Evolutionary conservation across 2,888 invertebrate genomes (phyloP), one percentile per base, ranked within the genome.

Genomic region (Drosophila diplacantha): DNA sequence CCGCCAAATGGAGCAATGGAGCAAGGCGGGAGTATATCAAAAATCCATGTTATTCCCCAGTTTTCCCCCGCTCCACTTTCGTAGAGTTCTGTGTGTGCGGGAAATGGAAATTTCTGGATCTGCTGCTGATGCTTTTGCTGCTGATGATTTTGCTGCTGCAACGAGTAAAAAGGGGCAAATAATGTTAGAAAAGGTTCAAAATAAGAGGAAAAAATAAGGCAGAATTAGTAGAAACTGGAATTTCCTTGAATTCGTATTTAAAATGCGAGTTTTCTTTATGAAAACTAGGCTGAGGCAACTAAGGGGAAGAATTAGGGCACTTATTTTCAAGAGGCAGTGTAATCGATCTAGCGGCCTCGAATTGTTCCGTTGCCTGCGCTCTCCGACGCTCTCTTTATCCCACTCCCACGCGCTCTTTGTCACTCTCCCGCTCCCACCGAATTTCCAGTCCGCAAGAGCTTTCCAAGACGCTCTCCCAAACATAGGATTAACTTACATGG

Each of bases 1-100:
- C n/a, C 20, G 34, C 47, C 47, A 62, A 62, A 62, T 62, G 63
- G 61, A 62, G 61, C 61, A 63, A 55, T 46, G 44, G 20, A 46
- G 44, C 44, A 24, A 52, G 43, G 24, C 43, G 38, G 43, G 64
- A 63, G 63, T 63, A 34, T 52, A 62, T 62, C 61, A 62, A 62
- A 62, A 62, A 62, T 62, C 61, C 61, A 62, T 62, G 64, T 52
- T 29, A 39, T 41, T 20, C 47, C 20, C 4, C 14, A 1, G 18
- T 7, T 32, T 12, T 35, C 20, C 35, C 20, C 20, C 26, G 12
- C 29, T 51, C 3, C 20, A 3, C 20, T 7, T 12, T 14, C 9
- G 8, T 5, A 14, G 44, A 26, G 16, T 58, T 14, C 16, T 22
- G 59, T 20, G 32, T 58, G 38, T 59, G 38, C 20, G 39, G 3